Evolutionary conservation across 2,113 vertebrate genomes (phyloP), one percentile per base, ranked within the genome.

Genomic region (Salminus brasiliensis): DNA sequence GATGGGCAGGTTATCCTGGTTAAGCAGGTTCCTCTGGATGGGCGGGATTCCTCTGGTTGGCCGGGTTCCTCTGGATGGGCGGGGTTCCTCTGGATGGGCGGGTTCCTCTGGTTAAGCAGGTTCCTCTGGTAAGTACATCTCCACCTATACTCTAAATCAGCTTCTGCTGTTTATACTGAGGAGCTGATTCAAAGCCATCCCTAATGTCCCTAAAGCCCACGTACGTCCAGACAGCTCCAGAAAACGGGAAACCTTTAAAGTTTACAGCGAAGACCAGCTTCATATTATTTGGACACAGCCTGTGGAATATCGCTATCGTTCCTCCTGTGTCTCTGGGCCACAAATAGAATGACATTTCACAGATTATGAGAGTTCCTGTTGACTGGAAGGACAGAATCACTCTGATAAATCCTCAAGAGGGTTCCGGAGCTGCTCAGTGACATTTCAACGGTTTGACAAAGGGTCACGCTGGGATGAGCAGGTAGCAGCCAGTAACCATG

Each of bases 271-370:
- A 7, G 1, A 47, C 4, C 15, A 18, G 6, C 15, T 29, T 10
- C 23, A 23, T 39, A 10, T 27, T 25, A 0, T 39, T 73, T 8
- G 16, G 34, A 27, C 34, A 57, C 30, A 4, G 29, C 23, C 55
- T 3, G 30, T 8, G n/a, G 30, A 34, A 21, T 11, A 65, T 6
- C 18, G 34, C n/a, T n/a, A n/a, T 34, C 25, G 11, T 39, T 57
- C 7, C 4, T 16, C n/a, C 12, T 21, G 27, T 15, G 25, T 21
- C 23, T 60, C 13, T 73, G 72, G 53, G 34, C 34, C 36, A 36
- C 32, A 36, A 72, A 55, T 10, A 59, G 32, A 45, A 45, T 60
- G 55, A 30, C 72, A 74, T 74, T 74, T 74, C 72, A 43, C 72
- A 7, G 25, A 9, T 73, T 71, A 71, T 71, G 53, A 74, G 55